Percentiles rank a stretch among this genome's conserved stretches.
phyloP scores from a whole-genome alignment of 2,113 vertebrate species.

The Oreotragus oreotragus region DNA sequence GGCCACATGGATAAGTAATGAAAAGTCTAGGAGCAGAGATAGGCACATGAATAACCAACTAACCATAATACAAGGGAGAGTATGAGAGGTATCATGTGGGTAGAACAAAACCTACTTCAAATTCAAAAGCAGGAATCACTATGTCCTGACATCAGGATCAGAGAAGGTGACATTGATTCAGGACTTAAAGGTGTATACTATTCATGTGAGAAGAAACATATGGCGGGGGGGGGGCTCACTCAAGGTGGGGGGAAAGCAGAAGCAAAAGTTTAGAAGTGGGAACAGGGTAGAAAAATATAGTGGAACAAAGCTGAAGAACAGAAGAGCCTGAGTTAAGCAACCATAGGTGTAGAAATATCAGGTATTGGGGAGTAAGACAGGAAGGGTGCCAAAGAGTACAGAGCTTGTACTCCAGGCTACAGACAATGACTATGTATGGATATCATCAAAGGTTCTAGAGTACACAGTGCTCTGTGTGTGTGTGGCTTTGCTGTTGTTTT shows the following conservation, averaged over 20 bases:
- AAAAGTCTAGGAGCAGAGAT: neutral
- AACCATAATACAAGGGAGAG: neutral
- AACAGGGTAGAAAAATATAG: neutral
- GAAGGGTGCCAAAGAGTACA: neutral
- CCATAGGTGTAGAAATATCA: neutral
- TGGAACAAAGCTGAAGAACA: neutral
- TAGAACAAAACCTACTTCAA: neutral
- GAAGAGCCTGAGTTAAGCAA: neutral
- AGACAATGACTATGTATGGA: neutral
- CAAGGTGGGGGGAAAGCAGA: neutral
- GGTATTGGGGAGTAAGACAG: neutral
- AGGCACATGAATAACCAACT: neutral
- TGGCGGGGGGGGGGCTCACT: neutral
- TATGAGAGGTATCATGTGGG: neutral
- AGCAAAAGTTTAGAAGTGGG: neutral
- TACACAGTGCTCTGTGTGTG: neutral
- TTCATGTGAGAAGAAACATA: neutral
- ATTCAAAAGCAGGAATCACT: neutral
- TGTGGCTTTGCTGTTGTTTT: neutral
- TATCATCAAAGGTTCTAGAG: neutral
- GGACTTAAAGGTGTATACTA: neutral
- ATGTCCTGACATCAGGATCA: neutral
- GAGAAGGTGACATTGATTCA: neutral
- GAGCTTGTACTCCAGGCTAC: neutral
- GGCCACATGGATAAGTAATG: neutral